phyloP scores from a whole-genome alignment of 1,140 invertebrate genomes.

The Plectrocnemia conspersa region DNA sequence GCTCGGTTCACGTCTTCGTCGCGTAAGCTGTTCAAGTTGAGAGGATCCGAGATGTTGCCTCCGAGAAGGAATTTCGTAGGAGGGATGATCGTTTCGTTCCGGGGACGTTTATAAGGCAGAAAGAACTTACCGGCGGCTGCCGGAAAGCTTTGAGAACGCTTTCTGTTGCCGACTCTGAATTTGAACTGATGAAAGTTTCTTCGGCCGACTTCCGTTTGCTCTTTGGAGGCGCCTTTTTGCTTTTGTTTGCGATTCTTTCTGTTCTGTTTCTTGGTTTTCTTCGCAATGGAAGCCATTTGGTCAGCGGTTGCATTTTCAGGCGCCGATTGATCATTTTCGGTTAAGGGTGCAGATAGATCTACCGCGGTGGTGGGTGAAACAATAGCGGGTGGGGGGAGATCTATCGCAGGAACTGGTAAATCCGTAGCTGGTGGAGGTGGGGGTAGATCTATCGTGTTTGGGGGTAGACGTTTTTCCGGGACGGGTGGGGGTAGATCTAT shows the following conservation, averaged over 20 bases:
- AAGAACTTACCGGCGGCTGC: conserved; percentile 57
- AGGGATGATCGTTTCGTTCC: conserved; percentile 69
- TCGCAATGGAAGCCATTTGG: conserved; percentile 19
- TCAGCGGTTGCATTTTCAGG: conserved; percentile 3
- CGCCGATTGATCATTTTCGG: too few relatives aligned
- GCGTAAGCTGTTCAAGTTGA: conserved; percentile 89
- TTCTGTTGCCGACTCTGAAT: conserved; percentile 39
- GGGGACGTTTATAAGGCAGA: conserved; percentile 61
- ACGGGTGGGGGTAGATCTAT: too few relatives aligned
- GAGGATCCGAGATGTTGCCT: conserved; percentile 90
- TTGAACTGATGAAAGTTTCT: conserved; percentile 45
- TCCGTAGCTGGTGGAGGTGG: too few relatives aligned
- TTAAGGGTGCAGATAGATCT: neutral
- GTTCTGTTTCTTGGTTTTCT: conserved; percentile 41
- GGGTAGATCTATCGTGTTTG: too few relatives aligned
- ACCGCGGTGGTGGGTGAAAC: too few relatives aligned
- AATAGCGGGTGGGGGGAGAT: too few relatives aligned
- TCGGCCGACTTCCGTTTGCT: conserved; percentile 39
- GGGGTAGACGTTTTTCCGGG: too few relatives aligned
- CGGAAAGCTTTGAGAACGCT: conserved; percentile 48
- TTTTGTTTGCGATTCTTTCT: conserved; percentile 50
- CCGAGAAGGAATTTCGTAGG: conserved; percentile 92
- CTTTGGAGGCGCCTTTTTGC: conserved; percentile 34
- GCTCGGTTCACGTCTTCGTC: conserved; percentile 81
- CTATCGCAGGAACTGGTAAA: too few relatives aligned